phyloP scores from a whole-genome alignment of 2,888 invertebrate species.

The Drosophila falleni region DNA sequence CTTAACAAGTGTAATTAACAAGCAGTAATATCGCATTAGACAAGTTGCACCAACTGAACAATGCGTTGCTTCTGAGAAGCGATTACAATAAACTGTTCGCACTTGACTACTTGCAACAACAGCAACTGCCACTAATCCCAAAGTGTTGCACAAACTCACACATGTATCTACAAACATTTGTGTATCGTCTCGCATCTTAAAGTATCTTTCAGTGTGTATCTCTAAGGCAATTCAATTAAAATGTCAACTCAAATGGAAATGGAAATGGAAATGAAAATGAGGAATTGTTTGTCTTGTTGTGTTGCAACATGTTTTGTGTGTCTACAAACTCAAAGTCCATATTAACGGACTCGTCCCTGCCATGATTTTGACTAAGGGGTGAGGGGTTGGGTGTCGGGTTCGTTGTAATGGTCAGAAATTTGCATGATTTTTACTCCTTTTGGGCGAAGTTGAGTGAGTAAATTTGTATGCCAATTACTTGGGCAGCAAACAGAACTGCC shows the following conservation, averaged over 20 bases:
- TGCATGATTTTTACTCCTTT: conserved; percentile 38
- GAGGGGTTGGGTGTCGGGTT: neutral
- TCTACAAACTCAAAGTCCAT: conserved; percentile 25
- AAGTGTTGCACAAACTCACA: conserved; percentile 28
- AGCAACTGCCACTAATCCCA: conserved; percentile 34
- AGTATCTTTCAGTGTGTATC: conserved; percentile 10
- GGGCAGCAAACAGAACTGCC: conserved; percentile 65
- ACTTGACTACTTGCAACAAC: conserved; percentile 30
- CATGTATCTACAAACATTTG: conserved; percentile 5
- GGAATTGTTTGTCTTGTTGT: conserved; percentile 7
- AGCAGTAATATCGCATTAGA: conserved; percentile 45
- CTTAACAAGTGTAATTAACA: conserved; percentile 42
- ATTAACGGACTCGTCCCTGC: conserved; percentile 39
- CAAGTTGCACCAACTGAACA: conserved; percentile 32
- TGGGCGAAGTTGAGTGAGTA: conserved; percentile 43
- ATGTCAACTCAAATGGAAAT: conserved; percentile 57
- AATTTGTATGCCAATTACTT: conserved; percentile 79
- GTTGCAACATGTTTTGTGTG: conserved; percentile 63
- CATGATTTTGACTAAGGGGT: neutral
- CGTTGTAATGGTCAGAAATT: conserved; percentile 25
- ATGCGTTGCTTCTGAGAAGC: conserved; percentile 40
- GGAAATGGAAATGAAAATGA: conserved; percentile 13
- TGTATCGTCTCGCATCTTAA: conserved; percentile 5
- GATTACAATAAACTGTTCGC: conserved; percentile 75
- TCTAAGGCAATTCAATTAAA: conserved; percentile 69